Evolutionary conservation across 2,888 invertebrate genomes (phyloP), one percentile per base, ranked within the genome.

Genomic region (Punctoribates punctum): DNA sequence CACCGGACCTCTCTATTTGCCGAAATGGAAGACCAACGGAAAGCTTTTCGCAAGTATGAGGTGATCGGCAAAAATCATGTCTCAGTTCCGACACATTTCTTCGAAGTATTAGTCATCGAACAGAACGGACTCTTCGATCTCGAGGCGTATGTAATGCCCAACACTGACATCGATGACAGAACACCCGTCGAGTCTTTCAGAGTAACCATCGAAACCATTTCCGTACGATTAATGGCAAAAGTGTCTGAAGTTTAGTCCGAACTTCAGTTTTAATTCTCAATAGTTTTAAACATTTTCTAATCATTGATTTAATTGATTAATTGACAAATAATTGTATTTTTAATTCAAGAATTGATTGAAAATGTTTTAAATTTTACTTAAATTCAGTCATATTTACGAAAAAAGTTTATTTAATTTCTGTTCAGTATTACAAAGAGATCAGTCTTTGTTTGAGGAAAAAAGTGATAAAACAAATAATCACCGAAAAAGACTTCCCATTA

Each of bases 51-150:
- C 0, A 91, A 90, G 81, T 87, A 97, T 84, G 92, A 97, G 87
- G 97, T 98, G 0, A 92, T 97, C 75, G 97, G 97, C 0, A 85
- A 88, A 0, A 96, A 94, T 84, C 89, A 93, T 73, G 96, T 99
- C 0, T 94, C 98, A 0, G 99, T 99, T 0, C 99, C 98, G 0
- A 99, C 98, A 0, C 98, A 99, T 84, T 99, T 98, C 86, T 99
- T 93, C 86, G 99, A 99, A 86, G 89, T 97, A 6, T 91, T 95
- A 0, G 88, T 88, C 0, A 94, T 95, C 85, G 88, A 88, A 0
- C 75, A 85, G 0, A 78, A 89, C 81, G 90, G 90, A 0, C 85
- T 88, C 25, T 87, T 93, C 29, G 93, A 96, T 82, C 88, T 98
- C 89, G 94, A 96, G 85, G 88, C 94, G 2, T 99, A 92, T 83